Evolutionary conservation across 2,888 invertebrate species (phyloP), one percentile per base, ranked within the genome.

Genomic region (Gastrophysa polygoni): DNA sequence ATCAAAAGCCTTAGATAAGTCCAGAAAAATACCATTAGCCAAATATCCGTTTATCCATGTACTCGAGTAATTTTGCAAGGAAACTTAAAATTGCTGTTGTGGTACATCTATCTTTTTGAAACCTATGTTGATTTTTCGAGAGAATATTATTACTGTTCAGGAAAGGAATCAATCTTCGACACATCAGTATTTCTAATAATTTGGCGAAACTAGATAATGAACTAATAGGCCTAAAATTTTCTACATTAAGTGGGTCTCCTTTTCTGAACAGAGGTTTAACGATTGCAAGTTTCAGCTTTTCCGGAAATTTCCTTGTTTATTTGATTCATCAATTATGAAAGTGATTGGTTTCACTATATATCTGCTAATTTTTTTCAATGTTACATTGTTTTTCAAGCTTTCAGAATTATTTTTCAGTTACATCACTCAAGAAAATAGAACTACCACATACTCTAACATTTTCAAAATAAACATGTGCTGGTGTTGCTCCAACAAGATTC

Each of bases 331-430:
- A 5, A 24, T 24, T 24, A 24, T 24, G 7, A 24, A 24, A 24
- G 24, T 24, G 24, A 24, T 24, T 5, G 24, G 24, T 24, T 24
- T 8, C 4, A 47, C 21, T 47, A 47, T 47, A 17, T 21, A 18
- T 11, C 11, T 21, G 20, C 47, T 47, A 18, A 47, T 17, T 17
- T n/a, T 47, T 47, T 14, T 17, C 4, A 47, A 47, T 24, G 24
- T 47, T 14, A 47, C 18, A 47, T 47, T 47, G 18, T 47, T 47
- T 18, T 47, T 47, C 20, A 47, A 18, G 24, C 47, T 47, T 47
- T 20, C 18, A 47, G 24, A 47, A 47, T 47, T 47, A 4, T 18
- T 17, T 47, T 17, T 2, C 5, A n/a, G 18, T 18, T 47, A 18
- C 47, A 10, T 47, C 47, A 20, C 17, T 21, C n/a, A 47, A 4